Percentiles rank a stretch among this genome's conserved stretches.
Conservation (phyloP, 2,888 invertebrate genomes). For the Rotaria socialis region DNA sequence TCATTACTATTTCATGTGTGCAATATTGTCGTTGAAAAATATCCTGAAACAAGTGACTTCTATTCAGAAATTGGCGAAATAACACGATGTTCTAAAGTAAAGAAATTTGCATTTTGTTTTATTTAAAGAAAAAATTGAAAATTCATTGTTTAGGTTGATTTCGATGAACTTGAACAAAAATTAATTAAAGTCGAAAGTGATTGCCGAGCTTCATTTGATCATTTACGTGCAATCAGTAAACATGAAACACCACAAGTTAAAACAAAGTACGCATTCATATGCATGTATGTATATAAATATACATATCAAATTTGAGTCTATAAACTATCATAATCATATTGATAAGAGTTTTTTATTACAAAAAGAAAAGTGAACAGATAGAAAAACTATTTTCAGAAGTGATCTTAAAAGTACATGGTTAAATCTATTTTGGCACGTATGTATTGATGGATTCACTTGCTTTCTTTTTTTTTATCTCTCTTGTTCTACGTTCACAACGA, state of each 20-base stretch:
- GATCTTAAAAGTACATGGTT: neutral
- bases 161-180: conserved; percentile 80
- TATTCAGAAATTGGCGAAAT: conserved; percentile 73
- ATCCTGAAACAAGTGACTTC: conserved; percentile 86
- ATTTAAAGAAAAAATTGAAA: neutral
- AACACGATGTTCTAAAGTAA: conserved; percentile 66
- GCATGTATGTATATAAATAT: no score
- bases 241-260: conserved; percentile 66
- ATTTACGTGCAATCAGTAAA: conserved; percentile 85
- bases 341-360: no score
- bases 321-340: neutral
- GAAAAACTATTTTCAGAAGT: conserved; percentile 22
- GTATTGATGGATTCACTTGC: neutral
- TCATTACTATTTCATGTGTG: conserved; percentile 92
- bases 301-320: no score
- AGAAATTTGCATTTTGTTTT: neutral
- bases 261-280: conserved; percentile 2
- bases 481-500: neutral
- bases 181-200: conserved; percentile 83
- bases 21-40: conserved; percentile 92
- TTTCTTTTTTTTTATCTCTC: neutral
- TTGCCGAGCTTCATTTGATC: conserved; percentile 94
- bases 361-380: neutral
- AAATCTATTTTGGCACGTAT: neutral
- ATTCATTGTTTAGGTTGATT: conserved; percentile 66